Evolutionary conservation across 2,113 vertebrate species (phyloP), one percentile per base, ranked within the genome.

Genomic region (Ceyx margarethae): DNA sequence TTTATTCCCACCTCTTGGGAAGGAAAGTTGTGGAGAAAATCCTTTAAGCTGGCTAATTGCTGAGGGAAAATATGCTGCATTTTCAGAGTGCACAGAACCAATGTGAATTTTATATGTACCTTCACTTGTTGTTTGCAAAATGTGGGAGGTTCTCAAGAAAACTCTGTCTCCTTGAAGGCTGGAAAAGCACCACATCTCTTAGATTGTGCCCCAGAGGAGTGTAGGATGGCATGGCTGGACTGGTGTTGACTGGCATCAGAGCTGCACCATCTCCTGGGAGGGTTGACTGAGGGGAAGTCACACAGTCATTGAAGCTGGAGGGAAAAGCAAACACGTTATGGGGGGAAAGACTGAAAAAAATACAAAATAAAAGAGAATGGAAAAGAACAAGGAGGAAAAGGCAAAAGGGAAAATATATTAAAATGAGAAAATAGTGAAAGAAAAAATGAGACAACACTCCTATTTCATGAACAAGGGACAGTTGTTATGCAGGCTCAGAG

Each of bases 21-120:
- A 51, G 20, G 3, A 2, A 15, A 28, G 18, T 0, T 69, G 15
- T 6, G 19, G 9, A 21, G 0, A 4, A 53, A 33, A 72, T 26
- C 25, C 19, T 64, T 74, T 57, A 13, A 84, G 60, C 21, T 45
- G 42, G 51, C 50, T 7, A 3, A 15, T 77, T 86, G 40, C 29
- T 73, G 22, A 6, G 28, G 37, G 17, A 26, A 87, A 50, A 64
- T 43, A 46, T 1, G 7, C 16, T 66, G 5, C 23, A 10, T 78
- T 53, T 94, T 65, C 62, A 79, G 35, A 81, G n/a, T 6, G 5
- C 22, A 53, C 42, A 46, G 25, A 62, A 42, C 35, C 11, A 50
- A 45, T 6, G 15, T 64, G 48, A 42, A 37, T 77, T 77, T 77
- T 33, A 33, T 48, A 62, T 48, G 5, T 74, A 58, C 43, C 8